A percentile compares a stretch with the other conserved stretches of the same genome.
These are phyloP conservation scores for Stylophora pistillata DNA, from an alignment of 64 coral and sea anemone genomes.

Conservation along the genomic window DNA sequence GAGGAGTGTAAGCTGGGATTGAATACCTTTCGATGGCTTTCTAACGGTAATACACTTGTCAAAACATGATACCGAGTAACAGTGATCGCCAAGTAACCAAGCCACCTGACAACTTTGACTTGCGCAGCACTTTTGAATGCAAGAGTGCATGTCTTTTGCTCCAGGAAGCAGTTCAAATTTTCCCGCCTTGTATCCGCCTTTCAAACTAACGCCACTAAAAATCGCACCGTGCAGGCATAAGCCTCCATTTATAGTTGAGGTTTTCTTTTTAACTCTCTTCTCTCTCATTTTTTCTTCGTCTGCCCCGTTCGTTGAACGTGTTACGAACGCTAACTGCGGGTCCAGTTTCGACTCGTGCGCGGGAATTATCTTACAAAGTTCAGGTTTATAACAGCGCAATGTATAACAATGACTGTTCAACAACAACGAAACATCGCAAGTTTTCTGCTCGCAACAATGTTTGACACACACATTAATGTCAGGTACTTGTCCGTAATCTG, in stretches of 20 bases:
- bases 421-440: constrained; percentile 58
- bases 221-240: constrained; percentile 43
- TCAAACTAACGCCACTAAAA: constrained; percentile 42
- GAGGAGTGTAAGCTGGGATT: constrained; percentile 72
- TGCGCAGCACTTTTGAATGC: constrained; percentile 55
- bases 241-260: constrained; percentile 21
- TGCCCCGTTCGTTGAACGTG: background rate
- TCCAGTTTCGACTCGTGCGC: constrained; percentile 35
- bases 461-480: constrained; percentile 34
- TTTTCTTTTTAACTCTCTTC: constrained; percentile 10
- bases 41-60: constrained; percentile 63
- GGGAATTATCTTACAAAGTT: constrained; percentile 37
- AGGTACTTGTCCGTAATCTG: constrained; percentile 52
- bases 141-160: constrained; percentile 55
- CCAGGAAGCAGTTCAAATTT: constrained; percentile 50
- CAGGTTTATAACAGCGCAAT: constrained; percentile 36
- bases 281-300: background rate
- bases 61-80: constrained; percentile 84
- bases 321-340: constrained; percentile 38
- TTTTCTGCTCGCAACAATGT: constrained; percentile 48
- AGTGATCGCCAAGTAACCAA: constrained; percentile 82
- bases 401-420: constrained; percentile 52
- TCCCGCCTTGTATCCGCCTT: constrained; percentile 58
- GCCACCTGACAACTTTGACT: constrained; percentile 73
- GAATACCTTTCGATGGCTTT: constrained; percentile 28